Conservation (phyloP, 1,140 invertebrate species). For the Philotrypesis tridentata region DNA sequence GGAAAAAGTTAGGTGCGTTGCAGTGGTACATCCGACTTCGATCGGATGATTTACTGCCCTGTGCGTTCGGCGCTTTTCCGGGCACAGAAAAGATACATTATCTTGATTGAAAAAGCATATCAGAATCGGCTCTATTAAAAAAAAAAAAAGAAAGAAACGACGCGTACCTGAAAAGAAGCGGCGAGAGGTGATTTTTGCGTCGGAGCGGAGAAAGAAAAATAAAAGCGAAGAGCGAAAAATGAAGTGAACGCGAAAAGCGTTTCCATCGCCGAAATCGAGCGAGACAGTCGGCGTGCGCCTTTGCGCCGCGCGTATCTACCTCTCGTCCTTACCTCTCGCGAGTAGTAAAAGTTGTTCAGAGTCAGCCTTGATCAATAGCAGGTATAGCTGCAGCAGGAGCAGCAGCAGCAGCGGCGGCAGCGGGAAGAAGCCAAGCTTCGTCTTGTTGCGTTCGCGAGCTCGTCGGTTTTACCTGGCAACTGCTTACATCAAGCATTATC, state of each 20-base stretch:
- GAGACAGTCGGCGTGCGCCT: background rate
- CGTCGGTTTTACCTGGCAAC: background rate
- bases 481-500: background rate
- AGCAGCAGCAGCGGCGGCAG: background rate
- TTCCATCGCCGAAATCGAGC: background rate
- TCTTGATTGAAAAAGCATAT: background rate
- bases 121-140: background rate
- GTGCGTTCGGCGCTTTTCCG: background rate
- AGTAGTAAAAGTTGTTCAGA: conserved; percentile 19
- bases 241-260: background rate
- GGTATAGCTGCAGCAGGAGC: too few species aligned
- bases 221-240: too few species aligned
- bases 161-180: background rate
- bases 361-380: conserved; percentile 13
- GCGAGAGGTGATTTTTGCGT: too few species aligned
- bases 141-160: too few species aligned
- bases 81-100: background rate
- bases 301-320: background rate
- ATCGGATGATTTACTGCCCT: background rate
- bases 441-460: too few species aligned
- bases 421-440: too few species aligned
- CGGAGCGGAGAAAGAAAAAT: too few species aligned
- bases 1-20: background rate
- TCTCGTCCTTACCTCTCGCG: background rate
- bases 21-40: background rate